A percentile compares a stretch with the other conserved stretches of the same genome.
Conservation (phyloP, 2,888 invertebrate species). For the Noctua fimbriata region DNA sequence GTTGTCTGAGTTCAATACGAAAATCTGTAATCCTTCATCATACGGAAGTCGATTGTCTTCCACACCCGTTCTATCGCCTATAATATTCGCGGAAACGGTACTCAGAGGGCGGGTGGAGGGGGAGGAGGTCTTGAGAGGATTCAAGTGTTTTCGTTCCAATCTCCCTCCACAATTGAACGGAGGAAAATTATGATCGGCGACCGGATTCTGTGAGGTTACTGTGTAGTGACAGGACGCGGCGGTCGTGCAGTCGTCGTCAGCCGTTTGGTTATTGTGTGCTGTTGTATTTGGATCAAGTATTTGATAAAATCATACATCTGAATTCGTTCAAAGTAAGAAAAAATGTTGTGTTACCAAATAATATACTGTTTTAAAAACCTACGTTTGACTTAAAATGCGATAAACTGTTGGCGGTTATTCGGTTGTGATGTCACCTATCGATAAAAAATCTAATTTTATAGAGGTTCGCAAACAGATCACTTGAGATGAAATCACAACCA, state of each 20-base stretch:
- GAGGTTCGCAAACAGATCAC: neutral
- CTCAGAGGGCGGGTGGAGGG: neutral
- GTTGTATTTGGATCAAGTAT: neutral
- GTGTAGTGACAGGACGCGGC: neutral
- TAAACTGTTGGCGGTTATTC: neutral
- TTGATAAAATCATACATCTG: neutral
- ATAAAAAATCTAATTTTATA: neutral
- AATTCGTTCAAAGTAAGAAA: neutral
- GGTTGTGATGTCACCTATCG: neutral
- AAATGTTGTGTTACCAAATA: neutral
- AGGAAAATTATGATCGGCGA: conserved; percentile 24
- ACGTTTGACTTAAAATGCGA: neutral
- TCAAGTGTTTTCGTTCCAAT: conserved; percentile 35
- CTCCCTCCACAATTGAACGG: conserved; percentile 7
- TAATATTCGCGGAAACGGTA: conserved; percentile 15
- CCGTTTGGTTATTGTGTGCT: neutral
- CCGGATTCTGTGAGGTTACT: conserved; percentile 2
- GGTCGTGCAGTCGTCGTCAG: neutral
- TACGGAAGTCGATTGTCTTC: neutral
- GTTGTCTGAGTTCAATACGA: neutral
- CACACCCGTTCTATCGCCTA: neutral
- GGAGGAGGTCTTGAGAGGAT: neutral
- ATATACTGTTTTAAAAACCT: neutral
- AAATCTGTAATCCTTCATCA: neutral
- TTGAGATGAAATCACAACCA: neutral